Conservation (phyloP, 2,113 vertebrate species). For the Brachionichthys hirsutus region DNA sequence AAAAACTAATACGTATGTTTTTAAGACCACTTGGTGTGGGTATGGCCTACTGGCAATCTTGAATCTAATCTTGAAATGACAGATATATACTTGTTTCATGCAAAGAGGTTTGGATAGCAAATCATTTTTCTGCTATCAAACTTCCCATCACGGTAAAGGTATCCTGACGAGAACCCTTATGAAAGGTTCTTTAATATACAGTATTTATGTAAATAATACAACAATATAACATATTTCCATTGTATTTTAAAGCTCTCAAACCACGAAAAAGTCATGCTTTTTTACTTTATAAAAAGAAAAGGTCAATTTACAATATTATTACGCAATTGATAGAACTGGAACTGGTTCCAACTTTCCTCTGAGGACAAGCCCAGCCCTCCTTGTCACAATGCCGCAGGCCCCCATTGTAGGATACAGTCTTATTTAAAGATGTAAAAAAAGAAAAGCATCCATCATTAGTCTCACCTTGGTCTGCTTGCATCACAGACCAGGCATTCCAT, state of each 20-base stretch:
- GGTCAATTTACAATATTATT: neutral
- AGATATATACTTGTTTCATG: neutral
- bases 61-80: neutral
- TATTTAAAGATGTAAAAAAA: slow-evolving; percentile 62
- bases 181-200: neutral
- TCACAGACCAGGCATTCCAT: slow-evolving; percentile 91
- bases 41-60: too few species aligned
- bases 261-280: too few species aligned
- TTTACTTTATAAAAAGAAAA: neutral
- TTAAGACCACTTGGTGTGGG: neutral
- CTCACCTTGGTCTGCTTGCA: slow-evolving; percentile 88
- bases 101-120: neutral
- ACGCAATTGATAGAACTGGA: neutral
- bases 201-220: neutral
- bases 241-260: neutral
- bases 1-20: too few species aligned
- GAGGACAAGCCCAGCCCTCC: slow-evolving; percentile 2
- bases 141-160: neutral
- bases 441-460: slow-evolving; percentile 72
- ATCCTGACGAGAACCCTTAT: too few species aligned
- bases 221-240: neutral
- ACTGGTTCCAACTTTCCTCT: slow-evolving; percentile 7
- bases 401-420: slow-evolving; percentile 56
- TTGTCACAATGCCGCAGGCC: slow-evolving; percentile 17
- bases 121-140: neutral